Conservation (phyloP, 1,140 invertebrate species). For the Aethina tumida region DNA sequence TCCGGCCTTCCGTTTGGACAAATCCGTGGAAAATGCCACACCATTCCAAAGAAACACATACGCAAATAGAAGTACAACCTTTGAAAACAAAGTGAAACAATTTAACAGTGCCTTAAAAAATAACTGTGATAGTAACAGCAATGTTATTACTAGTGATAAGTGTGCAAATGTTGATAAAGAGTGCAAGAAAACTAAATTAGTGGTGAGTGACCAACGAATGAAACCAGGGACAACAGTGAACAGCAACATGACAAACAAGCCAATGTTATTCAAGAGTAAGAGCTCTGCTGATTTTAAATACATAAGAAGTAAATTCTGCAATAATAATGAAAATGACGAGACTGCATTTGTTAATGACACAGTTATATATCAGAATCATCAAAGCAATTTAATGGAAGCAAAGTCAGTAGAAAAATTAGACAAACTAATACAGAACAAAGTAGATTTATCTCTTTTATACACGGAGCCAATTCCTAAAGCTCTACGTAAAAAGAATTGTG, state of each 20-base stretch:
- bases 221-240: slow-evolving; percentile 8
- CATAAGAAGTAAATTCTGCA: slow-evolving; percentile 21
- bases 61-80: slow-evolving; percentile 19
- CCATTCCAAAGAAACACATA: slow-evolving; percentile 23
- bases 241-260: slow-evolving; percentile 8
- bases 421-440: slow-evolving; percentile 4
- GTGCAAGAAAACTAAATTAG: slow-evolving; percentile 17
- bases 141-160: slow-evolving; percentile 16
- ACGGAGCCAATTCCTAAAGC: slow-evolving; percentile 34
- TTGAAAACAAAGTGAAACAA: slow-evolving; percentile 26
- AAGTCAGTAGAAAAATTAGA: slow-evolving; percentile 1
- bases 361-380: slow-evolving; percentile 7
- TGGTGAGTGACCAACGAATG: background rate
- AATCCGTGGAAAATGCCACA: slow-evolving; percentile 36
- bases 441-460: slow-evolving; percentile 28
- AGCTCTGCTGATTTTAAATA: slow-evolving; percentile 24
- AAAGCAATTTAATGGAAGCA: too few species aligned
- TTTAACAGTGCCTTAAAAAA: slow-evolving; percentile 15
- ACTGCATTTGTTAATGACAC: slow-evolving; percentile 1
- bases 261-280: slow-evolving; percentile 22
- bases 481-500: slow-evolving; percentile 26
- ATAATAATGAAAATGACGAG: background rate
- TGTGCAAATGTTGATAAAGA: slow-evolving; percentile 36
- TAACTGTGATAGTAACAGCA: slow-evolving; percentile 19
- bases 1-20: slow-evolving; percentile 49